phyloP scores from a whole-genome alignment of 1,140 invertebrate genomes.

The Eubasilissa regina region DNA sequence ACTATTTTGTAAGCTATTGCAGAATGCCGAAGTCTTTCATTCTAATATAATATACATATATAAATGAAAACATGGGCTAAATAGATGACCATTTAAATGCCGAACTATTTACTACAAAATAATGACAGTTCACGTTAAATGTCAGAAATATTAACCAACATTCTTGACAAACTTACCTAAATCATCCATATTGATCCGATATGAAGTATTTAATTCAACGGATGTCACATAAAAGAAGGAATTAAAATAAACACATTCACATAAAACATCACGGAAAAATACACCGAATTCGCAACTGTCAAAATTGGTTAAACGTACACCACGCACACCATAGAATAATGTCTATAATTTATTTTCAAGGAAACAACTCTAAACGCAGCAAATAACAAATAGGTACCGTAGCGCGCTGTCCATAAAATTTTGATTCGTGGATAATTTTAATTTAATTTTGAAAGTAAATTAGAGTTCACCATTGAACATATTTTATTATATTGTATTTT shows the following conservation, averaged over 20 bases:
- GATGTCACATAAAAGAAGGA: constrained; percentile 1
- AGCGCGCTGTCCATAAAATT: too few species aligned
- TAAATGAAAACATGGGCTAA: too few species aligned
- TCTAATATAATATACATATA: too few species aligned
- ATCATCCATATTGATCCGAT: constrained; percentile 34
- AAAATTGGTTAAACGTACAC: constrained; percentile 13
- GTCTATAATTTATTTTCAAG: not conserved
- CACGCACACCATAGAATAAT: constrained; percentile 19
- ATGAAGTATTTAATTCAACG: not conserved
- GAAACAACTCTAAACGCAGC: not conserved
- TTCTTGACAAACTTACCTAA: constrained; percentile 29
- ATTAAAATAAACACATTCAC: constrained; percentile 22
- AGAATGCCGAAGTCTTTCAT: too few species aligned
- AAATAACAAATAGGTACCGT: not conserved
- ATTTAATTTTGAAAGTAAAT: too few species aligned
- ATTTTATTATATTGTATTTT: too few species aligned
- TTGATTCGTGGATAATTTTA: too few species aligned
- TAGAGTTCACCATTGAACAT: too few species aligned
- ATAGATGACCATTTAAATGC: too few species aligned
- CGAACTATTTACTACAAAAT: too few species aligned
- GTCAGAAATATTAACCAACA: not conserved
- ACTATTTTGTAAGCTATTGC: too few species aligned
- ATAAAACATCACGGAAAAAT: constrained; percentile 24
- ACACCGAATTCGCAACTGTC: constrained; percentile 21
- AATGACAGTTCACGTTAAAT: not conserved